Evolutionary conservation across 2,113 vertebrate genomes (phyloP).

Genomic region (Tricholaema leucomelas): DNA sequence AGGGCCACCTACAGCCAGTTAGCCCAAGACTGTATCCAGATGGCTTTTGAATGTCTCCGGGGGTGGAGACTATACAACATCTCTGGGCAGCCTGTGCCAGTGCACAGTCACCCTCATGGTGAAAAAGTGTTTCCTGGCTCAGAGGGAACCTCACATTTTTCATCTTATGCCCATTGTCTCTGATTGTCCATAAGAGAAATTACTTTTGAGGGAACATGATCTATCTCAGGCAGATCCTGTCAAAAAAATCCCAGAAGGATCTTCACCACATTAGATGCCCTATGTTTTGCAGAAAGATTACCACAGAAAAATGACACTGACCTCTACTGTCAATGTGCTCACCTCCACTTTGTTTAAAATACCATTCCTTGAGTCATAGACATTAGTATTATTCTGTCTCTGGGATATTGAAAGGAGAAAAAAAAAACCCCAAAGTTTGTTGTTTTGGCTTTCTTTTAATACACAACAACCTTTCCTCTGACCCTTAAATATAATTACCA

Average conservation of each 20-base stretch:
- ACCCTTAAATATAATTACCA: slow-evolving; percentile 29
- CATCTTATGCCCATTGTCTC: not conserved
- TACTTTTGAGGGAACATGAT: not conserved
- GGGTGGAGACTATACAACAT: rapidly evolving
- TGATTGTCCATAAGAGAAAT: not conserved
- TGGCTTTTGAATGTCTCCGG: not conserved
- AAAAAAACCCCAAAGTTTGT: no score
- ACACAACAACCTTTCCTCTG: not conserved
- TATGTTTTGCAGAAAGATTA: not conserved
- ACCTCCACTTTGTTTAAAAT: not conserved
- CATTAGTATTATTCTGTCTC: not conserved
- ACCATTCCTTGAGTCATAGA: not conserved
- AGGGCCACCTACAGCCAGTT: not conserved
- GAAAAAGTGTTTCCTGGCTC: not conserved
- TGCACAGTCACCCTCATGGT: not conserved
- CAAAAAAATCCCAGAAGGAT: not conserved
- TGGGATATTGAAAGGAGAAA: not conserved
- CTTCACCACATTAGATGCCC: not conserved
- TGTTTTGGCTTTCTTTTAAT: not conserved
- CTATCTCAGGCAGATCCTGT: not conserved
- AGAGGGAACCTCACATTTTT: not conserved
- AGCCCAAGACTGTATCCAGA: not conserved
- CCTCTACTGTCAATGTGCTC: not conserved
- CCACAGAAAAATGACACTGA: not conserved
- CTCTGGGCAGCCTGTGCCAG: not conserved